These are phyloP conservation scores for Ginglymostoma cirratum DNA, from an alignment of 2,113 vertebrate species.

Conservation along the genomic window DNA sequence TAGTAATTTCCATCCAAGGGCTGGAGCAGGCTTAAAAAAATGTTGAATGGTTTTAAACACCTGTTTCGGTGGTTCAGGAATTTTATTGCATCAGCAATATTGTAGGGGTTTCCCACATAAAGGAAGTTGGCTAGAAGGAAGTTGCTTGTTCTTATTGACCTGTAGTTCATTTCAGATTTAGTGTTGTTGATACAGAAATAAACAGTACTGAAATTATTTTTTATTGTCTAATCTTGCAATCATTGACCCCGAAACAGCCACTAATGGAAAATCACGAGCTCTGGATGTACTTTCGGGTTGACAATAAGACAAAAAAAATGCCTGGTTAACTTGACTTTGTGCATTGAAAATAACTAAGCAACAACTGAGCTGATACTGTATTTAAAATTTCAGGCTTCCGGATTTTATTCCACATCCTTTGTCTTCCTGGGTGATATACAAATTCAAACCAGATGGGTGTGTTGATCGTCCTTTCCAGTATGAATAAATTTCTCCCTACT, in stretches of 20 bases:
- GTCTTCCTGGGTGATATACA: neutral
- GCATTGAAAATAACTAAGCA: neutral
- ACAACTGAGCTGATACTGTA: neutral
- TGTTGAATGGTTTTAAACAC: neutral
- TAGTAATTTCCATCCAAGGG: neutral
- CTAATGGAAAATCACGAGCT: neutral
- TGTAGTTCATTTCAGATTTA: neutral
- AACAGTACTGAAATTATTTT: neutral
- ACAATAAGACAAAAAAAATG: neutral
- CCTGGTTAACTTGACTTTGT: neutral
- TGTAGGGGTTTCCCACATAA: neutral
- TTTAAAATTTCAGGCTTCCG: neutral
- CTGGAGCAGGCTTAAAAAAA: neutral
- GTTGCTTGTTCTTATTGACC: neutral
- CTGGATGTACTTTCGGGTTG: neutral
- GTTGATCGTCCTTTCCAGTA: neutral
- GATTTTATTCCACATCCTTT: neutral
- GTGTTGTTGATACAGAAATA: neutral
- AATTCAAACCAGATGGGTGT: neutral
- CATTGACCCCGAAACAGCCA: neutral
- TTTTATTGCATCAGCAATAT: neutral
- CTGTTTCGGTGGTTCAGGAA: neutral
- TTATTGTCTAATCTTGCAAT: neutral
- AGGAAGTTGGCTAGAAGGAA: conserved; percentile 29
- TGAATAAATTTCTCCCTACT: too few relatives aligned